Evolutionary conservation across 2,113 vertebrate genomes (phyloP), one percentile per base, ranked within the genome.

Genomic region (Hippocampus comes): DNA sequence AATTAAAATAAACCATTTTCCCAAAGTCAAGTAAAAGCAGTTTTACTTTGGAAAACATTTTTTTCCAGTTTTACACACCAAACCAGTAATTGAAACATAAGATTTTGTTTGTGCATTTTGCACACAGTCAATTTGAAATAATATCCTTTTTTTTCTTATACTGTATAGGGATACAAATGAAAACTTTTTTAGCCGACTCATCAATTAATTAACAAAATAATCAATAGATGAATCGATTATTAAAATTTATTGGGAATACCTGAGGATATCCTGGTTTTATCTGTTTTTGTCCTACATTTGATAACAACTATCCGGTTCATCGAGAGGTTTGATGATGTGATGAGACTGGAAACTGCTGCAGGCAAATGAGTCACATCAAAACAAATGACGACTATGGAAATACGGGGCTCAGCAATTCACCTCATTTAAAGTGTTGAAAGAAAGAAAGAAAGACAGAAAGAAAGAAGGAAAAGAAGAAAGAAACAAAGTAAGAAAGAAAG

Each of bases 281-380:
- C 46, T 80, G 68, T 75, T 80, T 87, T 81, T 66, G 74, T 71
- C 74, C 67, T 82, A 73, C 42, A 82, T 79, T 78, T 77, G 34
- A 86, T 77, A 63, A 41, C 73, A 66, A 64, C 18, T 60, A 46
- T 43, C 82, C 71, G 23, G 63, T 64, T 78, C 68, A 67, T 34
- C 76, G n/a, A 71, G 43, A 56, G 55, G 2, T 18, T 70, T 41
- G 76, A 74, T 66, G 51, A 63, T 60, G 63, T 17, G 59, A 14
- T 23, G 21, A 72, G 48, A 68, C 61, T 63, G 59, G 57, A 83
- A 71, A 71, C 43, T 75, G 67, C 41, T 64, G 21, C 63, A 64
- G 63, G 63, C 63, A 43, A 21, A 64, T 64, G 63, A 64, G 63
- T 64, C 63, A 64, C 41, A 42, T 43, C 63, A 42, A 64, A 64